Evolutionary conservation across 1,140 invertebrate genomes (phyloP), one percentile per base, ranked within the genome.

Genomic region (Thaumetopoea pityocampa): DNA sequence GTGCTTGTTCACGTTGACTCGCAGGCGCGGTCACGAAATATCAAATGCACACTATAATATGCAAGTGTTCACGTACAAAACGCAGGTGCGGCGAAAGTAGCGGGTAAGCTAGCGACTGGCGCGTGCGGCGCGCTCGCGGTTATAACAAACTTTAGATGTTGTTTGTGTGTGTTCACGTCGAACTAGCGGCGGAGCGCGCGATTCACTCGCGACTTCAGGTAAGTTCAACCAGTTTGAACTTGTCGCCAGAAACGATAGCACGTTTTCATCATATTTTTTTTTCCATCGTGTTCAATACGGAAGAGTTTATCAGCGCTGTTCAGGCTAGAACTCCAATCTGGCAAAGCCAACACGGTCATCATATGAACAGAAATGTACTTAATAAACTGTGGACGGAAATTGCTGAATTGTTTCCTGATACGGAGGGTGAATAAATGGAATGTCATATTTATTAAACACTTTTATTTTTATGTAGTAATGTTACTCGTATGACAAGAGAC

Each of bases 131-230:
- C n/a, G n/a, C n/a, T n/a, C n/a, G n/a, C n/a, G n/a, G n/a, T n/a
- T n/a, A n/a, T n/a, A n/a, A n/a, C n/a, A n/a, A n/a, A n/a, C n/a
- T n/a, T n/a, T n/a, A n/a, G n/a, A n/a, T n/a, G n/a, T n/a, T n/a
- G n/a, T n/a, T n/a, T n/a, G n/a, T n/a, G n/a, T n/a, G n/a, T n/a
- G n/a, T n/a, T n/a, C 27, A 29, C n/a, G 24, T 40, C 27, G 7
- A 33, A 33, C 37, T 24, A 26, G 44, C 44, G 36, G 36, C 29
- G 44, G 28, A n/a, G 45, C 30, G 44, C 44, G 44, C 36, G 36
- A 40, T 47, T 28, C 35, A 47, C 44, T 29, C 44, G 35, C 44
- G 32, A 40, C 45, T 29, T 41, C 37, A 41, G 36, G 45, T 48
- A 48, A 48, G 45, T 41, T 44, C 23, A 44, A 44, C 18, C 32